Evolutionary conservation across 2,113 vertebrate species (phyloP).

Genomic region (Zosterops japonicus): DNA sequence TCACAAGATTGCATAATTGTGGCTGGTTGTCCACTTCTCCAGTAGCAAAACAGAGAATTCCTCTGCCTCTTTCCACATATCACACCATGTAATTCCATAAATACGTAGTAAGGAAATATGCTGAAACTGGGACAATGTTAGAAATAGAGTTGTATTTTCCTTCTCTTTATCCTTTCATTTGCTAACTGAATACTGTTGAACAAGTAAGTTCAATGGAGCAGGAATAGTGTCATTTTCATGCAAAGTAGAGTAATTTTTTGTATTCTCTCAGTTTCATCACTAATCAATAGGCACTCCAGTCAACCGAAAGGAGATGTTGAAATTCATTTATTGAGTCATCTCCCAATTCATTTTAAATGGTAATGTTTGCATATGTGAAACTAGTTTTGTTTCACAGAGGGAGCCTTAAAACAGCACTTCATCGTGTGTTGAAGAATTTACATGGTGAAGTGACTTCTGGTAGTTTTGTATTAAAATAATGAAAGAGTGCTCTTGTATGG

Average conservation of each 20-base stretch:
- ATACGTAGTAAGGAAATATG: neutral
- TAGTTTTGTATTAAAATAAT: neutral
- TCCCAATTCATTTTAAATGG: neutral
- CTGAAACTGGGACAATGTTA: neutral
- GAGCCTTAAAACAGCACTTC: neutral
- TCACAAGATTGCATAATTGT: neutral
- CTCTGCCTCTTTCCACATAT: neutral
- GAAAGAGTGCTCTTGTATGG: neutral
- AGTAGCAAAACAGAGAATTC: neutral
- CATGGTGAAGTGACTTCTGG: neutral
- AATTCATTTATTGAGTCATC: slow-evolving; percentile 15
- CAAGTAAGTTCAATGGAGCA: neutral
- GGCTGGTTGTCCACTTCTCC: neutral
- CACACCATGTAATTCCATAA: neutral
- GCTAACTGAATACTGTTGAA: neutral
- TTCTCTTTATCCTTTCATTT: neutral
- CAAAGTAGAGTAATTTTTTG: neutral
- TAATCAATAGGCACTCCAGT: slow-evolving; percentile 10
- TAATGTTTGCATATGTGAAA: neutral
- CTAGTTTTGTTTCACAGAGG: neutral
- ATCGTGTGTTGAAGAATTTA: neutral
- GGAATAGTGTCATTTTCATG: slow-evolving; percentile 6
- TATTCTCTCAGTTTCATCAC: neutral
- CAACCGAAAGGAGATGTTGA: neutral
- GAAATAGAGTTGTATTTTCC: neutral